These are phyloP conservation scores for Hydractinia echinata DNA, from an alignment of 30 jellyfish, hydroid and myxozoan genomes.

Conservation along the genomic window DNA sequence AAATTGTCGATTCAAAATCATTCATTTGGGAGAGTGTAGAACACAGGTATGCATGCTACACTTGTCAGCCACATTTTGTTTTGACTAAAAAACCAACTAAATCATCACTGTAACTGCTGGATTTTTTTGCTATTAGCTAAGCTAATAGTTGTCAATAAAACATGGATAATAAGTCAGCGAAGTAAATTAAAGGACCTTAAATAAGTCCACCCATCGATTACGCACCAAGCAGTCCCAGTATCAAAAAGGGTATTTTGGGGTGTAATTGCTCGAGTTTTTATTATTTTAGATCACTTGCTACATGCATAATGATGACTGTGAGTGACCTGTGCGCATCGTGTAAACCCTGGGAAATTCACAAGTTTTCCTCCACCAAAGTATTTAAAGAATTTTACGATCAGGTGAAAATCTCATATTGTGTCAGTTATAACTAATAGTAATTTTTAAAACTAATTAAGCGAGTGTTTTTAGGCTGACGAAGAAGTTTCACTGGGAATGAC, in stretches of 20 bases:
- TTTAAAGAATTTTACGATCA: slow-evolving; percentile 16
- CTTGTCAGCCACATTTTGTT: no score
- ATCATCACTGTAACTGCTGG: no score
- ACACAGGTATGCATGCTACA: background rate
- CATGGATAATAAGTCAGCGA: no score
- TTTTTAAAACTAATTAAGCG: background rate
- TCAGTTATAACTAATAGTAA: background rate
- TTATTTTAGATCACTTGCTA: slow-evolving; percentile 13
- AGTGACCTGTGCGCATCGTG: slow-evolving; percentile 28
- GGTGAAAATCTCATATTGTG: background rate
- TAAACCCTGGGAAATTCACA: slow-evolving; percentile 17
- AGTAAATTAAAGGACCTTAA: background rate
- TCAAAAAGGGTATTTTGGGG: background rate
- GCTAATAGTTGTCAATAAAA: no score
- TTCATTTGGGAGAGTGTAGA: background rate
- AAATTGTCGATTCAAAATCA: background rate
- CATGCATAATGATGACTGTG: background rate
- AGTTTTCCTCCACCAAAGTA: slow-evolving; percentile 2
- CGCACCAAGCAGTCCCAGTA: background rate
- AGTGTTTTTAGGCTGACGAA: slow-evolving; percentile 15
- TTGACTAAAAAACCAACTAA: no score
- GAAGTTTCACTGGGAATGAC: background rate
- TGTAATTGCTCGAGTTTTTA: background rate
- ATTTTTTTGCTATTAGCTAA: no score
- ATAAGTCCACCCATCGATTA: background rate